Conservation (phyloP, 2,113 vertebrate genomes). For the Scortum barcoo region DNA sequence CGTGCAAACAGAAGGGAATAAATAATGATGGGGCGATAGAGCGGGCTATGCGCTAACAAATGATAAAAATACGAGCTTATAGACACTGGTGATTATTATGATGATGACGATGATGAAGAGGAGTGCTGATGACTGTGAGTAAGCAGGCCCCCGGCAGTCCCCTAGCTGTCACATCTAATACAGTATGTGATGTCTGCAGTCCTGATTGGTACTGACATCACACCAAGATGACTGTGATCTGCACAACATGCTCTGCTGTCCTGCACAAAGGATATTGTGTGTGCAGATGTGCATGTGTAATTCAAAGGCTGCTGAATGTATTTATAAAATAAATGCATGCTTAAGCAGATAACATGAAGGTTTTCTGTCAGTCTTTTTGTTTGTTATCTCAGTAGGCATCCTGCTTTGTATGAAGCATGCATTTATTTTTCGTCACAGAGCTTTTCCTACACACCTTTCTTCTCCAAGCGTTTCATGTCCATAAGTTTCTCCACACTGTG, state of each 20-base stretch:
- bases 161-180: conserved; percentile 82
- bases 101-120: conserved; percentile 81
- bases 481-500: conserved; percentile 97
- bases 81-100: conserved; percentile 78
- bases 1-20: conserved; percentile 33
- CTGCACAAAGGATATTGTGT: conserved; percentile 77
- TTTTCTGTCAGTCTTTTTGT: conserved; percentile 34
- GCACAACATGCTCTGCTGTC: conserved; percentile 82
- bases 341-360: conserved; percentile 24
- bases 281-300: conserved; percentile 69
- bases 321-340: conserved; percentile 48
- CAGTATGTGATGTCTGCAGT: conserved; percentile 75
- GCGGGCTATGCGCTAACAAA: conserved; percentile 50
- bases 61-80: conserved; percentile 73
- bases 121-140: conserved; percentile 83
- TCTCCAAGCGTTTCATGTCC: conserved; percentile 97
- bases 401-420: neutral
- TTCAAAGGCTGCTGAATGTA: conserved; percentile 49
- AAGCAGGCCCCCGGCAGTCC: conserved; percentile 80
- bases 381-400: conserved; percentile 22
- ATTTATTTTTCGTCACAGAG: neutral
- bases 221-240: conserved; percentile 81
- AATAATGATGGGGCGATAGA: conserved; percentile 49
- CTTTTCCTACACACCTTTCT: conserved; percentile 89
- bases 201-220: conserved; percentile 82